Conservation (phyloP, 2,888 invertebrate genomes). For the Protophormia terraenovae region DNA sequence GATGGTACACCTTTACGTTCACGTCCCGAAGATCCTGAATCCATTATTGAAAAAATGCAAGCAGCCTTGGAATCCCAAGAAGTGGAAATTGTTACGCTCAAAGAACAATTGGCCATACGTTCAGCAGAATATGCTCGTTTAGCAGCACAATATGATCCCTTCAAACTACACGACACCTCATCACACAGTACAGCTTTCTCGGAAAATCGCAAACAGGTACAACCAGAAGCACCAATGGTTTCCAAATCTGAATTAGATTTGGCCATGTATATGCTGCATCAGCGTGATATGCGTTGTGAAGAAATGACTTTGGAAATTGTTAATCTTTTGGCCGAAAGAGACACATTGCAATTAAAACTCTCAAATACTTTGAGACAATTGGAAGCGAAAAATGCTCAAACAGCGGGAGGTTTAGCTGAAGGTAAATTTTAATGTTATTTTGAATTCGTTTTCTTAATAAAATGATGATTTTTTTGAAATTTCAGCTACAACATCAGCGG, state of each 20-base stretch:
- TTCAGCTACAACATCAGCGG: conserved; percentile 4
- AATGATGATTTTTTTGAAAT: background rate
- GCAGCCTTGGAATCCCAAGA: conserved; percentile 86
- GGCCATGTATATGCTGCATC: conserved; percentile 92
- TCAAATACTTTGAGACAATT: conserved; percentile 90
- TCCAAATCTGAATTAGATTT: conserved; percentile 88
- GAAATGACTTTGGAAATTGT: conserved; percentile 92
- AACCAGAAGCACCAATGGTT: conserved; percentile 71
- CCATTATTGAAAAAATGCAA: conserved; percentile 79
- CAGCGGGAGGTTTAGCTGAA: conserved; percentile 34
- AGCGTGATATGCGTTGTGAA: conserved; percentile 92
- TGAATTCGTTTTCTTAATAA: background rate
- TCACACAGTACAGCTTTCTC: conserved; percentile 69
- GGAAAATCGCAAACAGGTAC: conserved; percentile 28
- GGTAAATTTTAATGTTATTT: conserved; percentile 19
- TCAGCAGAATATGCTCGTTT: conserved; percentile 84
- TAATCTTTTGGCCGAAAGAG: conserved; percentile 91
- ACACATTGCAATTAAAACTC: conserved; percentile 90
- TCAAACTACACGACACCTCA: conserved; percentile 76
- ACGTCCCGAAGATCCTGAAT: conserved; percentile 74
- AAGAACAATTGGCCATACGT: conserved; percentile 85
- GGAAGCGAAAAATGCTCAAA: conserved; percentile 82
- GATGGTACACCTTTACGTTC: conserved; percentile 68
- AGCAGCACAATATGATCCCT: conserved; percentile 81
- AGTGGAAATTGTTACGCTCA: conserved; percentile 87